These are phyloP conservation scores for Phenganax marumi DNA, from an alignment of 92 coral and sea anemone species.

Conservation along the genomic window DNA sequence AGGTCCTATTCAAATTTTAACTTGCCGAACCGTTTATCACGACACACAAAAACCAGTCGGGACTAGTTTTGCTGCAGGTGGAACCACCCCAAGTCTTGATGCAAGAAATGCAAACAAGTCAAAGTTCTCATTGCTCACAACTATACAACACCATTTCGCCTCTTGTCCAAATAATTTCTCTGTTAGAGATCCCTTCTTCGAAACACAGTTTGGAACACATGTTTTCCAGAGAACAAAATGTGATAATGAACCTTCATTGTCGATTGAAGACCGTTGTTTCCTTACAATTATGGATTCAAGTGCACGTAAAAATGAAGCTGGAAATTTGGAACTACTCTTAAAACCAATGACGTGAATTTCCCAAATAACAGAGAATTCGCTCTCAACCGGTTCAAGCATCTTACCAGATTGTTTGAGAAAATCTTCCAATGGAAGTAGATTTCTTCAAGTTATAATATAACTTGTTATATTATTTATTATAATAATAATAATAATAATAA, in stretches of 20 bases:
- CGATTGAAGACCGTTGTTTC: constrained; percentile 43
- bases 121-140: neutral
- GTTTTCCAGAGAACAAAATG: constrained; percentile 5
- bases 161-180: neutral
- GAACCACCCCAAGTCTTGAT: neutral
- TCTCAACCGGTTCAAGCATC: constrained; percentile 22
- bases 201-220: neutral
- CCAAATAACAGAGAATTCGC: constrained; percentile 43
- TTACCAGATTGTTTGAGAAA: constrained; percentile 39
- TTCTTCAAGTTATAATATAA: no score
- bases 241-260: constrained; percentile 21
- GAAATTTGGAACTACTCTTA: constrained; percentile 48
- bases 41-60: neutral
- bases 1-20: constrained; percentile 9
- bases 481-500: no score
- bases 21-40: neutral
- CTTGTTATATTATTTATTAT: no score
- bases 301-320: constrained; percentile 28
- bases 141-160: neutral
- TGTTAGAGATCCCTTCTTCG: neutral
- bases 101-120: neutral
- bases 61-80: neutral
- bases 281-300: constrained; percentile 30
- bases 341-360: neutral
- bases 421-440: constrained; percentile 19